These are phyloP conservation scores for Collichthys lucidus DNA, from an alignment of 2,113 vertebrate genomes.

Conservation along the genomic window DNA sequence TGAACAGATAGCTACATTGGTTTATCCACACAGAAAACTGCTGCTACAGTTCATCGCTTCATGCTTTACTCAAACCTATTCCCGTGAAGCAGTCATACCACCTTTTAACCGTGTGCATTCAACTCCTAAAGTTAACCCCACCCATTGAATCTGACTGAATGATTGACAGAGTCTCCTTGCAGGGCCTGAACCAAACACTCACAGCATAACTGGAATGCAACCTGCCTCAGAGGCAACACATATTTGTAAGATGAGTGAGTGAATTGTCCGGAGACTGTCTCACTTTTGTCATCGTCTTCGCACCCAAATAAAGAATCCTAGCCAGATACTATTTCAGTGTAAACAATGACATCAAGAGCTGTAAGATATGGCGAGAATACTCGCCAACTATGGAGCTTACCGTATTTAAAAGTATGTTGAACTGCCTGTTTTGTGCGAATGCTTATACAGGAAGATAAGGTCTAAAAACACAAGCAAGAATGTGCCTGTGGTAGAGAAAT, in stretches of 20 bases:
- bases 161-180: not conserved
- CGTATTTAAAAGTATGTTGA: not conserved
- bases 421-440: not conserved
- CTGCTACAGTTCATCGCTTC: not conserved
- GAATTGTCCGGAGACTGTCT: not conserved
- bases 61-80: not conserved
- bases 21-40: not conserved
- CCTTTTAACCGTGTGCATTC: slow-evolving; percentile 2
- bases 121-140: not conserved
- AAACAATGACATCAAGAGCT: no score
- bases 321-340: no score
- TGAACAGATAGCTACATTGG: not conserved
- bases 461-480: not conserved
- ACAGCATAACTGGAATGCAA: slow-evolving; percentile 47
- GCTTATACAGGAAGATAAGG: not conserved
- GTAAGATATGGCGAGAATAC: not conserved
- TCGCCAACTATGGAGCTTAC: not conserved
- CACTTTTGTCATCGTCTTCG: not conserved
- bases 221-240: not conserved
- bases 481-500: not conserved
- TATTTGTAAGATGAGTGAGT: slow-evolving; percentile 9
- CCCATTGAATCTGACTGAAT: not conserved
- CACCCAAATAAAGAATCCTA: not conserved
- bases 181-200: not conserved
- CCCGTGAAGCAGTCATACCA: not conserved